These are phyloP conservation scores for Calypte anna DNA, from an alignment of 2,113 vertebrate genomes.

Conservation along the genomic window DNA sequence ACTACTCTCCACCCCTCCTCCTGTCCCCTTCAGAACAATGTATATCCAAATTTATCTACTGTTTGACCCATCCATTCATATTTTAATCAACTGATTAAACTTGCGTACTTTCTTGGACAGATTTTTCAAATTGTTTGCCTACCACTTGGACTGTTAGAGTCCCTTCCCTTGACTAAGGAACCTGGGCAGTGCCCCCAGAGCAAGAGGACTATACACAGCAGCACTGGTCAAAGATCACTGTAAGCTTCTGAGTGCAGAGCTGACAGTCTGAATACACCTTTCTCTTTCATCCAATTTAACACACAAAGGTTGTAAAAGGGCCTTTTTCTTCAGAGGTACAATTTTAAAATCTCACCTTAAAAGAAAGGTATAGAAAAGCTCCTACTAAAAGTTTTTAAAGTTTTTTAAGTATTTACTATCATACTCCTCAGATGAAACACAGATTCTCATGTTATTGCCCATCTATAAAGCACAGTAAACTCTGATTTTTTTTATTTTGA, in stretches of 20 bases:
- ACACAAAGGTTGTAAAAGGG: accelerated
- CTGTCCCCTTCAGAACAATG: neutral
- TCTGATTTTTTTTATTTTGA: neutral
- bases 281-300: neutral
- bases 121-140: neutral
- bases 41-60: neutral
- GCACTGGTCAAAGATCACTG: neutral
- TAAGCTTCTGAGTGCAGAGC: neutral
- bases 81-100: neutral
- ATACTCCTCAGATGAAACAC: neutral
- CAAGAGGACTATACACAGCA: accelerated
- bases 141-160: neutral
- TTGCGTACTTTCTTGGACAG: accelerated
- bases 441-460: neutral
- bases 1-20: neutral
- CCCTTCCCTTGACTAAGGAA: neutral
- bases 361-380: neutral
- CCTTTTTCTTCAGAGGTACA: neutral
- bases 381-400: neutral
- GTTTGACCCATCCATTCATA: neutral
- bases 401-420: neutral
- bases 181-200: neutral
- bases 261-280: neutral
- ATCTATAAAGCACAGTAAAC: neutral
- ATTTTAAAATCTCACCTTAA: neutral